Conservation (phyloP, 2,113 vertebrate genomes). For the Sterrhoptilus dennistouni region DNA sequence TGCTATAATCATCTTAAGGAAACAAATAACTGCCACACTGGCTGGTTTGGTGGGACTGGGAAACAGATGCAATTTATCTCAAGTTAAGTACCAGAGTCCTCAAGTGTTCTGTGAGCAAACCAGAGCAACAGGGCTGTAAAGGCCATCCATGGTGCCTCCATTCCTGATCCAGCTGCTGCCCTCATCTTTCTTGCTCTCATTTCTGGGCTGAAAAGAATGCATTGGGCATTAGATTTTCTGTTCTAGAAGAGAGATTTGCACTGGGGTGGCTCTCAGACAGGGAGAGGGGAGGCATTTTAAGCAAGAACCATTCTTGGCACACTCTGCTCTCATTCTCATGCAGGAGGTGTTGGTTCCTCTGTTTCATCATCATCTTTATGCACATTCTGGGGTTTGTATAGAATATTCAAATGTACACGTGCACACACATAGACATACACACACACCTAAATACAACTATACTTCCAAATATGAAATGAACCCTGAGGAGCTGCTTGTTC, state of each 20-base stretch:
- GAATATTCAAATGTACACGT: not conserved
- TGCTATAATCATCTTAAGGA: constrained; percentile 6
- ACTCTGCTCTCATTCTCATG: not conserved
- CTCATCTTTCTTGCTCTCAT: not conserved
- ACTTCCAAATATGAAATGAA: not conserved
- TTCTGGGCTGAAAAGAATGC: not conserved
- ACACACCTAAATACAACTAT: too few relatives aligned
- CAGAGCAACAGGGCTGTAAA: not conserved
- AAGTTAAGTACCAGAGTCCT: not conserved
- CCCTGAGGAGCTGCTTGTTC: not conserved
- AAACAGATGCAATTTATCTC: not conserved
- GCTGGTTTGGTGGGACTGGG: not conserved
- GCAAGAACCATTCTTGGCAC: not conserved
- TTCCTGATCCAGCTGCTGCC: not conserved
- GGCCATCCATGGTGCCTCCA: not conserved
- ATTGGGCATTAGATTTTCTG: not conserved
- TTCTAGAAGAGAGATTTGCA: not conserved
- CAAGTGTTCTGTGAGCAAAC: not conserved
- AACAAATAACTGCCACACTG: not conserved
- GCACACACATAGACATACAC: not conserved
- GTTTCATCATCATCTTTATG: not conserved
- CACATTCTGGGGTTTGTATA: not conserved
- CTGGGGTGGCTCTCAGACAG: not conserved
- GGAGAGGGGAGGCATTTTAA: not conserved
- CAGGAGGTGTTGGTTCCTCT: not conserved